Evolutionary conservation across 2,113 vertebrate species (phyloP), one percentile per base, ranked within the genome.

Genomic region (Semicossyphus pulcher): DNA sequence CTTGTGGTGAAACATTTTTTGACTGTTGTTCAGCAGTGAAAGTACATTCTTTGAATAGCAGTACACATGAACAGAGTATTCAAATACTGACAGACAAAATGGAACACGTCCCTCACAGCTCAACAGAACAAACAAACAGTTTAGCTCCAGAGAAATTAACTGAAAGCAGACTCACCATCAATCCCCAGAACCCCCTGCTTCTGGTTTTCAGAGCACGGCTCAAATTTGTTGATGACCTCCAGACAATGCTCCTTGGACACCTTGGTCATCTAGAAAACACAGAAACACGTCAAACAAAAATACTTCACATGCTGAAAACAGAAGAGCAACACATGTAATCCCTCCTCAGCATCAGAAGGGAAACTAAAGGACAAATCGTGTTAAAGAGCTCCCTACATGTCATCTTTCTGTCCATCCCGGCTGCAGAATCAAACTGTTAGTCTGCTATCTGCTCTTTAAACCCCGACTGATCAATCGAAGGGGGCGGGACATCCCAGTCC

Each of bases 201-300:
- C 92, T 94, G 95, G 92, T 98, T 99, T 58, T 98, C 96, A 0
- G 91, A 89, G 86, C 97, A 99, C 0, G 98, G 98, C 86, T 99
- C 98, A 76, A 99, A 99, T 70, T 97, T 97, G 74, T 90, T 88
- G 53, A 99, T 93, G 45, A 99, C 95, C 70, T 96, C 95, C 74
- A 92, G 86, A 80, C 98, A 99, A 68, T 96, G 94, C 18, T 98
- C 95, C 7, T 95, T 95, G 9, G 94, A 95, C 88, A 96, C 95
- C 6, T 89, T 94, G 0, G 73, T 92, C 97, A 98, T 97, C 98
- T 99, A 81, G 61, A 78, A 68, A 70, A 28, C 1, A 86, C 6
- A 51, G 52, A 36, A 69, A 65, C 12, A 53, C 23, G 15, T 48
- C 6, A 69, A 23, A 65, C 2, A 25, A 23, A 9, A 52, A 48